Evolutionary conservation across 2,888 invertebrate species (phyloP).

Genomic region (Cosmia trapezina): DNA sequence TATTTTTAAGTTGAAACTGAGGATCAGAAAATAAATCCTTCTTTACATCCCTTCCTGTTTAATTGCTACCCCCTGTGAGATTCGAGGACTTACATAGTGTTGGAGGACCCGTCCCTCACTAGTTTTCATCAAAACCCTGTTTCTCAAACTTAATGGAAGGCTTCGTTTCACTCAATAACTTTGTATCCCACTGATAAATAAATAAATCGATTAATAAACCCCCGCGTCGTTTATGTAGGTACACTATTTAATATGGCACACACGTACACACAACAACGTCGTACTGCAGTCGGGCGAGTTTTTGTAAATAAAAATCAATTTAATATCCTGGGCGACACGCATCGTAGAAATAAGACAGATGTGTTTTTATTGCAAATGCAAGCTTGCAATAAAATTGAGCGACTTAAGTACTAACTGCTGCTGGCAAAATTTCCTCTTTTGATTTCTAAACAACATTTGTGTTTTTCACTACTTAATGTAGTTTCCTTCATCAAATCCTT

Average conservation of each 20-base stretch:
- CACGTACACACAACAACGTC: slow-evolving; percentile 28
- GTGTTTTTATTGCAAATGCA: neutral
- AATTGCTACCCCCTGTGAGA: no score
- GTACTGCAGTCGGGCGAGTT: slow-evolving; percentile 24
- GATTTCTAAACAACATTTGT: neutral
- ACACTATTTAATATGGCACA: slow-evolving; percentile 27
- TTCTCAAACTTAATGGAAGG: neutral
- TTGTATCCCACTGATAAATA: slow-evolving; percentile 3
- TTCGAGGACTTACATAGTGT: no score
- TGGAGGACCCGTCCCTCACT: no score
- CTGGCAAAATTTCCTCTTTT: neutral
- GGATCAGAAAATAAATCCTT: no score
- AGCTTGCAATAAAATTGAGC: slow-evolving; percentile 7
- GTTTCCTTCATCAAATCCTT: no score
- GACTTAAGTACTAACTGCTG: neutral
- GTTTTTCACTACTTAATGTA: no score
- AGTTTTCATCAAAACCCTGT: neutral
- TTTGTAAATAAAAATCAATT: slow-evolving; percentile 39
- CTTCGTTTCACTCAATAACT: slow-evolving; percentile 22
- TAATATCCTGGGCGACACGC: slow-evolving; percentile 16
- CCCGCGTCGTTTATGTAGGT: slow-evolving; percentile 15
- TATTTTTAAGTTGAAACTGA: no score
- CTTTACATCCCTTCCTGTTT: no score
- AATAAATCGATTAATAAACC: slow-evolving; percentile 40
- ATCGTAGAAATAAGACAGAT: slow-evolving; percentile 11